Evolutionary conservation across 2,888 invertebrate genomes (phyloP).

Genomic region (Oxytorus armatus): DNA sequence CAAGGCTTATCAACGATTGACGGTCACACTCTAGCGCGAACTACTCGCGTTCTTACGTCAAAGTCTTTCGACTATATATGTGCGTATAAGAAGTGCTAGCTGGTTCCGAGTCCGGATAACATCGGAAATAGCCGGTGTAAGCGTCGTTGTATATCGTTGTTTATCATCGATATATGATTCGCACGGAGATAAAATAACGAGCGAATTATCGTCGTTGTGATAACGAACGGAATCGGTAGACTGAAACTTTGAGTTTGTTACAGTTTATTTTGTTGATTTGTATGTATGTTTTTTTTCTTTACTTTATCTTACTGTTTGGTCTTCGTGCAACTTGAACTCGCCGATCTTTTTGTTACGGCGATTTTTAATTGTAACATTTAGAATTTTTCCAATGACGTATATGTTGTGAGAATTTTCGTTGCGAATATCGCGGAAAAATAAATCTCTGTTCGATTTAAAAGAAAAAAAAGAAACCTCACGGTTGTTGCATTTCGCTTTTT

Average conservation of each 20-base stretch:
- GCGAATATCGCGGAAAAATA: slow-evolving; percentile 15
- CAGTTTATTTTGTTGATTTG: background rate
- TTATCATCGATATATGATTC: background rate
- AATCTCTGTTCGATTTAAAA: no score
- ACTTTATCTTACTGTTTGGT: no score
- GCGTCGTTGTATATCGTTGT: background rate
- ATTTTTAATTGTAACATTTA: background rate
- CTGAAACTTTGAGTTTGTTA: no score
- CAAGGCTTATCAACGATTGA: slow-evolving; percentile 51
- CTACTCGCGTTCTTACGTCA: slow-evolving; percentile 15
- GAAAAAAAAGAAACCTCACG: background rate
- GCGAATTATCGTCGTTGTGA: no score
- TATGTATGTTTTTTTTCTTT: no score
- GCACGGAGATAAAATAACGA: background rate
- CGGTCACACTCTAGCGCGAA: slow-evolving; percentile 14
- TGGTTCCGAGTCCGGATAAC: slow-evolving; percentile 32
- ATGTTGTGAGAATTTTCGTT: background rate
- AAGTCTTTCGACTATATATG: slow-evolving; percentile 6
- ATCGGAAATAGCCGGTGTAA: background rate
- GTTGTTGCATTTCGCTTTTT: slow-evolving; percentile 18
- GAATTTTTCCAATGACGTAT: slow-evolving; percentile 5
- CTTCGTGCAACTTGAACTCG: no score
- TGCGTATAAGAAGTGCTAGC: background rate
- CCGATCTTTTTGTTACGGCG: no score
- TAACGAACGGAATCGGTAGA: no score